These are phyloP conservation scores for Camptogramma bilineatum DNA, from an alignment of 2,888 invertebrate genomes.

Conservation along the genomic window DNA sequence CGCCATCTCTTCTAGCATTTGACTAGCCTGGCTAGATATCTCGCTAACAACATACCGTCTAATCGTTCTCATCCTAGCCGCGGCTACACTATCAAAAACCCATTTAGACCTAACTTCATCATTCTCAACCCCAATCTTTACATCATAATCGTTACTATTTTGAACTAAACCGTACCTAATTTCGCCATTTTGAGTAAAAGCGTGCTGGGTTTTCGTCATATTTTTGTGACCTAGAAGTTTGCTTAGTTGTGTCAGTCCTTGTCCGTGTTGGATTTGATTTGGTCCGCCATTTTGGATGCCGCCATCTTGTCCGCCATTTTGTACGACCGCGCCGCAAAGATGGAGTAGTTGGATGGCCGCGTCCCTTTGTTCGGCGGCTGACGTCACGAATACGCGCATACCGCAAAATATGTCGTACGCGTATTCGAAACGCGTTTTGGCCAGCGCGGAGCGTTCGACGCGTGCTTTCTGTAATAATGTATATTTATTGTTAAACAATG, in stretches of 20 bases:
- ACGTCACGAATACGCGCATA: slow-evolving; percentile 58
- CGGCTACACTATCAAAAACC: slow-evolving; percentile 76
- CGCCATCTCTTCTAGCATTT: slow-evolving; percentile 17
- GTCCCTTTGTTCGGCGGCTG: slow-evolving; percentile 57
- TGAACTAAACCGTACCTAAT: slow-evolving; percentile 23
- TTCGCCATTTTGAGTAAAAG: slow-evolving; percentile 28
- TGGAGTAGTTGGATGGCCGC: slow-evolving; percentile 60
- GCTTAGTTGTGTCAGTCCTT: slow-evolving; percentile 32
- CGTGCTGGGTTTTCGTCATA: slow-evolving; percentile 24
- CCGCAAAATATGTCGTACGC: slow-evolving; percentile 73
- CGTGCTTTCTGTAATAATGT: slow-evolving; percentile 69
- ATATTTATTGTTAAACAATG: too few species aligned
- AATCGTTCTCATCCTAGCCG: slow-evolving; percentile 65
- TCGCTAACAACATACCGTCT: slow-evolving; percentile 59
- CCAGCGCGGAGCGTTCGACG: slow-evolving; percentile 66
- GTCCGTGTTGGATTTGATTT: slow-evolving; percentile 25
- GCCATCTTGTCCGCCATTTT: slow-evolving; percentile 48
- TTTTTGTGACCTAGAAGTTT: slow-evolving; percentile 18
- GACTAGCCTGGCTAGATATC: slow-evolving; percentile 13
- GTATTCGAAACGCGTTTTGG: slow-evolving; percentile 62
- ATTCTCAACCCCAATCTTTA: slow-evolving; percentile 57
- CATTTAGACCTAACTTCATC: slow-evolving; percentile 68
- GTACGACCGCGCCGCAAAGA: slow-evolving; percentile 66
- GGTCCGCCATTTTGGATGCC: slow-evolving; percentile 32
- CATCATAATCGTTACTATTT: slow-evolving; percentile 49